Evolutionary conservation across 2,888 invertebrate genomes (phyloP).

Genomic region (Leucoma salicis): DNA sequence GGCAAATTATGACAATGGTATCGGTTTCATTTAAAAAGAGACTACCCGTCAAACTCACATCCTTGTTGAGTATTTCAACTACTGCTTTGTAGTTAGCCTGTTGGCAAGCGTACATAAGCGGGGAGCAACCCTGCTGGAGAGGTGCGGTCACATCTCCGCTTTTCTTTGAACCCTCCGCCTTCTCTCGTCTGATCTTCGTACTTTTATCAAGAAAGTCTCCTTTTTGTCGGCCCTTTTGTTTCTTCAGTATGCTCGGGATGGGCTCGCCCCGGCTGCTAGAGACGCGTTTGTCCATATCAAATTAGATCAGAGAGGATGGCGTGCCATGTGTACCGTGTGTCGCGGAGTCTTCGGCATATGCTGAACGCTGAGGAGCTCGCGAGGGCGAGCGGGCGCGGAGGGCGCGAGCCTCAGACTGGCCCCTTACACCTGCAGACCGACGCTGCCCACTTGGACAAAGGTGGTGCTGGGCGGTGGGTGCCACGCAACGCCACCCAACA

Average conservation of each 20-base stretch:
- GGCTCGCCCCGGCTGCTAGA: constrained; percentile 68
- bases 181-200: constrained; percentile 71
- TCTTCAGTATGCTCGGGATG: constrained; percentile 76
- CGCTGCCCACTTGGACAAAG: constrained; percentile 64
- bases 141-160: constrained; percentile 62
- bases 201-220: constrained; percentile 73
- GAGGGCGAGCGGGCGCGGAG: constrained; percentile 72
- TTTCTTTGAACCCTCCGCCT: constrained; percentile 60
- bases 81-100: constrained; percentile 91
- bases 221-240: constrained; percentile 61
- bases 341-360: constrained; percentile 25
- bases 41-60: constrained; percentile 81
- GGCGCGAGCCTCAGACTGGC: constrained; percentile 76
- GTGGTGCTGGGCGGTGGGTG: constrained; percentile 51
- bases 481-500: constrained; percentile 51
- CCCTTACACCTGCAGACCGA: constrained; percentile 38
- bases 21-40: too few species aligned
- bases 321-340: constrained; percentile 45
- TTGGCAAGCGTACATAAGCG: constrained; percentile 96
- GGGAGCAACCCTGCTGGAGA: constrained; percentile 88
- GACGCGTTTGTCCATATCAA: constrained; percentile 74
- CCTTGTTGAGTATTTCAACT: constrained; percentile 87
- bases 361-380: constrained; percentile 38
- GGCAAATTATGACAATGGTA: too few species aligned
- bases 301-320: constrained; percentile 41